Conservation (phyloP, 2,797 vertebrate species). For the Denticeps clupeoides region DNA sequence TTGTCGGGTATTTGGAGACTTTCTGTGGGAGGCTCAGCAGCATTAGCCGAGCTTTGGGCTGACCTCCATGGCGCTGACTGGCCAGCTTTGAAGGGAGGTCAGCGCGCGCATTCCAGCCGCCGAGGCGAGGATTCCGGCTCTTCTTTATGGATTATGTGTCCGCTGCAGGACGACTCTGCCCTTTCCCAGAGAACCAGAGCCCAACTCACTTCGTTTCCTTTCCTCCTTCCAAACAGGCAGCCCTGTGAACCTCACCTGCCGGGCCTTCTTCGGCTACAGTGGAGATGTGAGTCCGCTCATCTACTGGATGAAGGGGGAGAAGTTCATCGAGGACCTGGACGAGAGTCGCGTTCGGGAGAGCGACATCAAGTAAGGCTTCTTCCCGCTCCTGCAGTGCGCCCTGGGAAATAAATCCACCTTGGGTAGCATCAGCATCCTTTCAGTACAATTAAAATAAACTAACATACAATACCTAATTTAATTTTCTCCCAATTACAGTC, state of each 20-base stretch:
- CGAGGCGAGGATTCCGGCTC: not conserved
- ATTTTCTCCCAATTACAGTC: too few species aligned
- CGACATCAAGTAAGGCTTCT: slow-evolving; percentile 91
- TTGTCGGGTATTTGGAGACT: too few species aligned
- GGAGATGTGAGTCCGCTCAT: slow-evolving; percentile 88
- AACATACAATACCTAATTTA: too few species aligned
- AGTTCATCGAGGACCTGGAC: slow-evolving; percentile 95
- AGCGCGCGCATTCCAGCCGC: not conserved
- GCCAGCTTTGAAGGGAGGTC: not conserved
- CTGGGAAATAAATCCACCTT: too few species aligned
- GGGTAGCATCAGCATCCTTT: too few species aligned
- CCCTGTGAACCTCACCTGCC: slow-evolving; percentile 85
- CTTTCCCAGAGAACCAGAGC: not conserved
- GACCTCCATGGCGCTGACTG: not conserved
- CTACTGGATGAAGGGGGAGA: slow-evolving; percentile 99
- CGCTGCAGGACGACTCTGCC: not conserved
- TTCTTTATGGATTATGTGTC: slow-evolving; percentile 1
- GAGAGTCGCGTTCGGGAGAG: slow-evolving; percentile 86
- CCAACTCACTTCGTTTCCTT: not conserved
- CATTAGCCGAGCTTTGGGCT: too few species aligned
- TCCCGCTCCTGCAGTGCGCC: too few species aligned
- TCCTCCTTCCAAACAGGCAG: slow-evolving; percentile 55
- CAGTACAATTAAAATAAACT: too few species aligned
- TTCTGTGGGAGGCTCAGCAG: too few species aligned
- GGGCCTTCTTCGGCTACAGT: slow-evolving; percentile 91